phyloP scores from a whole-genome alignment of 2,113 vertebrate genomes.

The Ciconia boyciana region DNA sequence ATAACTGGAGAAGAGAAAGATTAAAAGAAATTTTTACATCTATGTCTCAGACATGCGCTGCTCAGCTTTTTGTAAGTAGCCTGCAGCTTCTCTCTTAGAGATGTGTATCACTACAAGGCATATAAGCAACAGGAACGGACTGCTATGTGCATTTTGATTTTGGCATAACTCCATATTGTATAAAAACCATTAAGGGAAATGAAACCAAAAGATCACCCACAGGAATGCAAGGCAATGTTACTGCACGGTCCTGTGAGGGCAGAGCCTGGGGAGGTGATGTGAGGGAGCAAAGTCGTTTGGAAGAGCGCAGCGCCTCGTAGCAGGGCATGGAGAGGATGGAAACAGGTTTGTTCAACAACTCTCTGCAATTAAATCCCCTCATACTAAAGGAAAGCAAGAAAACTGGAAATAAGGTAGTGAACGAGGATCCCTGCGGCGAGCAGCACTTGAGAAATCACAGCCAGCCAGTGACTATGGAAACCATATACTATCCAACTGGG shows the following conservation, averaged over 20 bases:
- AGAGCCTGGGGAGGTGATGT: neutral
- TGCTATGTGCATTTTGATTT: neutral
- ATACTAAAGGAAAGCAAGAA: neutral
- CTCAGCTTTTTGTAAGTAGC: neutral
- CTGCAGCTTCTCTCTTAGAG: neutral
- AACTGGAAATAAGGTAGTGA: neutral
- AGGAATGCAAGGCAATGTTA: neutral
- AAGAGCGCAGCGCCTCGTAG: neutral
- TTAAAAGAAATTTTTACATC: neutral
- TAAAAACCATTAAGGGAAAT: neutral
- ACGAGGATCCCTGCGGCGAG: neutral
- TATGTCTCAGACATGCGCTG: neutral
- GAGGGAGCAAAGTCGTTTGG: rapidly evolving
- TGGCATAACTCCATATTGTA: neutral
- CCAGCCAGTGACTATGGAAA: neutral
- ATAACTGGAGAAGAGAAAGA: neutral
- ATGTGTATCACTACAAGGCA: neutral
- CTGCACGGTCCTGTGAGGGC: rapidly evolving
- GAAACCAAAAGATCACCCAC: neutral
- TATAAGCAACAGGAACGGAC: neutral
- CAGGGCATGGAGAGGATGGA: neutral
- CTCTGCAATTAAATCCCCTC: neutral
- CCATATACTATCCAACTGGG: neutral
- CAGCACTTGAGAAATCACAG: neutral
- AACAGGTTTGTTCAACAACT: neutral